Evolutionary conservation across 1,140 invertebrate species (phyloP).

Genomic region (Macrobrachium nipponense): DNA sequence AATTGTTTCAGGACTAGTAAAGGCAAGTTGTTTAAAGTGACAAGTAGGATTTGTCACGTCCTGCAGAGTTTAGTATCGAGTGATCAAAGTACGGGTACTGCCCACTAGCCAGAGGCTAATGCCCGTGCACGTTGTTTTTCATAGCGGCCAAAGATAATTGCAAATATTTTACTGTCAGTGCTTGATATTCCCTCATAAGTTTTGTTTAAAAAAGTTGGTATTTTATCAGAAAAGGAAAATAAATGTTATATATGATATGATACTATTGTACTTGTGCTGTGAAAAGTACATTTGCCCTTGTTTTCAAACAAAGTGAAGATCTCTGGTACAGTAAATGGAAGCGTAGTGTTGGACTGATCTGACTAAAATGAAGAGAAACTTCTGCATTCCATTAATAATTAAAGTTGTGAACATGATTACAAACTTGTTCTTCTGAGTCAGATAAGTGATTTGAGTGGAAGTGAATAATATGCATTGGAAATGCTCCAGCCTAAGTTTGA

Average conservation of each 20-base stretch:
- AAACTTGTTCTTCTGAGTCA: no score
- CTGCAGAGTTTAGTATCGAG: conserved; percentile 58
- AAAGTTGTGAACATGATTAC: neutral
- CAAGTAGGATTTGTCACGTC: conserved; percentile 44
- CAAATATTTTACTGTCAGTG: conserved; percentile 61
- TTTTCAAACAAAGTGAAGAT: conserved; percentile 60
- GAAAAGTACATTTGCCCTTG: conserved; percentile 47
- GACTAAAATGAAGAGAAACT: conserved; percentile 28
- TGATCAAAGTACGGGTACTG: conserved; percentile 61
- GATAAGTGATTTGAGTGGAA: neutral
- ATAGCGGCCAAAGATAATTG: conserved; percentile 60
- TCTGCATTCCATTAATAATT: conserved; percentile 51
- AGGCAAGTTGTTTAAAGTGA: conserved; percentile 59
- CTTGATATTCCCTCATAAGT: conserved; percentile 47
- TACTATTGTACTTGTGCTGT: conserved; percentile 55
- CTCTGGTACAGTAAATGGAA: conserved; percentile 52
- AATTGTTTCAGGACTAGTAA: conserved; percentile 59
- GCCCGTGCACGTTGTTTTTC: conserved; percentile 49
- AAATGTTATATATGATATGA: conserved; percentile 43
- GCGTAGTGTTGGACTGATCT: conserved; percentile 34
- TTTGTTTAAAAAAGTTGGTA: conserved; percentile 52
- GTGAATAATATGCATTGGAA: conserved; percentile 51
- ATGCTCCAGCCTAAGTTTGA: conserved; percentile 17
- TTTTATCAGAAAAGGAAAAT: conserved; percentile 40
- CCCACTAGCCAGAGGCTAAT: conserved; percentile 45